Base-by-base conservation (phyloP, 2,113 vertebrate species). In the Nibea coibor region DNA sequence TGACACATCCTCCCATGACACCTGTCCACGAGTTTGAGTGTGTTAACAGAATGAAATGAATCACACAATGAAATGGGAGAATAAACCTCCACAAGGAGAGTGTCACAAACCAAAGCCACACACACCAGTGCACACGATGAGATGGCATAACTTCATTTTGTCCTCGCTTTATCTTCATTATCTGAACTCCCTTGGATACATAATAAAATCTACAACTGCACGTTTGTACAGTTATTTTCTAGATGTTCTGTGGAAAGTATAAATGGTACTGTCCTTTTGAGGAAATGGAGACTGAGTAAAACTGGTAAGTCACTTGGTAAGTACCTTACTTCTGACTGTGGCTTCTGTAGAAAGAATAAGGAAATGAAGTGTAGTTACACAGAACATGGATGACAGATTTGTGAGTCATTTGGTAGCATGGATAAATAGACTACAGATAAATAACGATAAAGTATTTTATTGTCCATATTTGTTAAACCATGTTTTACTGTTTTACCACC, bases 41-140 rank as follows among this genome's bases (percentile, higher is more conserved):
- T 16, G 76, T 77, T 78, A 22, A 26, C 19, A 43, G 65, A 54
- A 69, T 39, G 65, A 67, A 80, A 85, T 70, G 66, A 82, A 64
- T 73, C 39, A 80, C 64, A 58, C 45, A 48, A 67, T 66, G 53
- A 66, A 73, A 70, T 48, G 31, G 17, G 35, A 66, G 19, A 45
- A 66, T 26, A 78, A 71, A 84, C 31, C 42, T 43, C 24, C n/a
- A 78, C 65, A 56, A 20, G 75, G 39, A 51, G 42, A 31, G 59
- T 56, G 5, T 61, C 59, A 47, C 47, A 57, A 56, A 47, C 67
- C 39, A 63, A 20, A 61, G 58, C 47, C 42, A 45, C 61, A 68
- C 63, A 57, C 57, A 4, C 61, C 31, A 16, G n/a, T 3, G 10
- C 39, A 45, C 61, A 64, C 10, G 7, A 12, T 58, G 14, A 67